Evolutionary conservation across 2,888 invertebrate species (phyloP).

Genomic region (Argyresthia albistria): DNA sequence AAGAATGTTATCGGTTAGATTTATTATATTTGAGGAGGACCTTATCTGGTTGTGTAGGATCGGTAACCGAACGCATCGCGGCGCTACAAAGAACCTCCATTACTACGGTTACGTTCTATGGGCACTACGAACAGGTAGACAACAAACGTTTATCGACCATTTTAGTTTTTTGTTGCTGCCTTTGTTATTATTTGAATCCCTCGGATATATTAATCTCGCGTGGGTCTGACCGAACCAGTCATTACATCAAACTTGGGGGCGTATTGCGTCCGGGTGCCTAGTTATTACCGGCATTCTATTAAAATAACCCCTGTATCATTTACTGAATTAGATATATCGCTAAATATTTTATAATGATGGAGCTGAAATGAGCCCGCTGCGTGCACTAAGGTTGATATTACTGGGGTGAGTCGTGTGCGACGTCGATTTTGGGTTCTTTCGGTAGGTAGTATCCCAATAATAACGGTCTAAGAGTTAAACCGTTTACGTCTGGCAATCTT

Average conservation of each 20-base stretch:
- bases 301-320: conserved; percentile 64
- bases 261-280: conserved; percentile 64
- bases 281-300: conserved; percentile 66
- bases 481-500: conserved; percentile 15
- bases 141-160: conserved; percentile 55
- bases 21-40: conserved; percentile 64
- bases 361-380: conserved; percentile 44
- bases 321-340: conserved; percentile 66
- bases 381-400: conserved; percentile 42
- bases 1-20: conserved; percentile 61
- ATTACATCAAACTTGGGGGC: conserved; percentile 67
- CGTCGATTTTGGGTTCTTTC: conserved; percentile 11
- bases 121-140: conserved; percentile 44
- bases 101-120: neutral
- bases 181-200: conserved; percentile 62
- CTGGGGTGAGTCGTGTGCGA: conserved; percentile 31
- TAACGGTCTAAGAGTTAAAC: conserved; percentile 27
- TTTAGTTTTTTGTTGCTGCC: conserved; percentile 61
- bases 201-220: conserved; percentile 67
- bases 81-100: conserved; percentile 7
- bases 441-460: conserved; percentile 25
- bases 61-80: conserved; percentile 15
- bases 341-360: conserved; percentile 70
- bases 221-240: conserved; percentile 58
- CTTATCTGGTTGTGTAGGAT: conserved; percentile 36